A percentile compares a stretch with the other conserved stretches of the same genome.
These are phyloP conservation scores for Sebastes elongatus DNA, from an alignment of 2,797 vertebrate species.

Conservation along the genomic window DNA sequence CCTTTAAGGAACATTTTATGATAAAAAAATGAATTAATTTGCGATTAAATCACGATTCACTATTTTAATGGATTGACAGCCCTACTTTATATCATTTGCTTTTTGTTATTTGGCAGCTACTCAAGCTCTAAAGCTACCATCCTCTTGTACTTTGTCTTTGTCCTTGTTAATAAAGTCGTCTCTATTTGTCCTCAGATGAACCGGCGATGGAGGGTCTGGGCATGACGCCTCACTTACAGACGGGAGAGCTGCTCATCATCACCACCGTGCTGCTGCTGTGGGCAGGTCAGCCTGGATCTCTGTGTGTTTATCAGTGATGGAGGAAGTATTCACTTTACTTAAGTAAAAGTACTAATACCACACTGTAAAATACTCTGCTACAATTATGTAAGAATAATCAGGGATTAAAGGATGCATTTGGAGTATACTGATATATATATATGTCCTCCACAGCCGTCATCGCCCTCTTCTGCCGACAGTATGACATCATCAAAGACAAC, in stretches of 20 bases:
- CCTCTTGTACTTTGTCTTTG: too few species aligned
- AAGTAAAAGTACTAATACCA: not conserved
- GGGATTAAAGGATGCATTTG: not conserved
- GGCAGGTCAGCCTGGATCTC: slow-evolving; percentile 85
- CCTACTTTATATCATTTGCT: too few species aligned
- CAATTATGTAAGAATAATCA: too few species aligned
- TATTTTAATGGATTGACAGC: too few species aligned
- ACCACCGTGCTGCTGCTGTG: slow-evolving; percentile 96
- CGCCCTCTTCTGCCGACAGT: slow-evolving; percentile 96
- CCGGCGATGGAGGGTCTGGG: slow-evolving; percentile 94
- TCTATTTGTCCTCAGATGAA: slow-evolving; percentile 82
- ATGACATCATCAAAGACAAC: slow-evolving; percentile 98
- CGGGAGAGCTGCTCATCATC: slow-evolving; percentile 94
- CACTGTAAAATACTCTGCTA: too few species aligned
- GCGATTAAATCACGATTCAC: too few species aligned
- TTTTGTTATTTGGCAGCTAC: too few species aligned
- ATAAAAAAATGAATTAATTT: too few species aligned
- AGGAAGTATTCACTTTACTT: not conserved
- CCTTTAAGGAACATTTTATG: too few species aligned
- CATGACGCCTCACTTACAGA: slow-evolving; percentile 90
- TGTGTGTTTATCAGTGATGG: not conserved
- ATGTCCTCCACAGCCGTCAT: slow-evolving; percentile 87
- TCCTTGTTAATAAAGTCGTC: not conserved
- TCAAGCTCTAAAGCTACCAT: too few species aligned
- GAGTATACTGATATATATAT: not conserved